Percentiles rank a stretch among this genome's conserved stretches.
These are phyloP conservation scores for Drosophila mimetica DNA, from an alignment of 2,888 invertebrate genomes.

Conservation along the genomic window DNA sequence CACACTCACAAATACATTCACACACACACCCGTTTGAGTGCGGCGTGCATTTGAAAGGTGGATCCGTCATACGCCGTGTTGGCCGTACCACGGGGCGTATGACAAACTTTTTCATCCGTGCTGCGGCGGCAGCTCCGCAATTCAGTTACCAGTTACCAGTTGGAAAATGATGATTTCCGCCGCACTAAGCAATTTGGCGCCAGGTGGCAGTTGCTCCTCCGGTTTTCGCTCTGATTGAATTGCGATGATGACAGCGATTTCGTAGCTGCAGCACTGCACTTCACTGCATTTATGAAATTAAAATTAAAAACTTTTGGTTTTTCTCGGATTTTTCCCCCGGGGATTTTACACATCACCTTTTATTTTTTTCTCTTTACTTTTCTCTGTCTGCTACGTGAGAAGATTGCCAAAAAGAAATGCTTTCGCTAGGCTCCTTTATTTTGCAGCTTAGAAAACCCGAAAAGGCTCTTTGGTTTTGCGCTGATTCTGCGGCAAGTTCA, in stretches of 20 bases:
- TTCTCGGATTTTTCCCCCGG: slow-evolving; percentile 8
- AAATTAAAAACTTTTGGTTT: slow-evolving; percentile 56
- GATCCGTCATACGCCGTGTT: slow-evolving; percentile 59
- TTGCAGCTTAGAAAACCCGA: not conserved
- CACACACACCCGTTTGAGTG: slow-evolving; percentile 20
- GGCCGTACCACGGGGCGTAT: slow-evolving; percentile 57
- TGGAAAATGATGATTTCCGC: slow-evolving; percentile 67
- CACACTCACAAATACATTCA: not conserved
- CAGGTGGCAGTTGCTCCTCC: slow-evolving; percentile 37
- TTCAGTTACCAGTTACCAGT: slow-evolving; percentile 62
- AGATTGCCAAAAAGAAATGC: slow-evolving; percentile 52
- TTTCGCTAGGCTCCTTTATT: slow-evolving; percentile 7
- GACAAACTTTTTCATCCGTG: slow-evolving; percentile 43
- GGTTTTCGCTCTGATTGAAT: slow-evolving; percentile 60
- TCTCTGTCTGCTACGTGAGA: slow-evolving; percentile 72
- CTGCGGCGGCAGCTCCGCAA: slow-evolving; percentile 42
- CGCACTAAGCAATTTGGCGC: slow-evolving; percentile 61
- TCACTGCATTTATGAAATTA: slow-evolving; percentile 74
- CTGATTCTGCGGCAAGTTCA: slow-evolving; percentile 74
- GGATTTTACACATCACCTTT: slow-evolving; percentile 1
- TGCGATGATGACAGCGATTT: slow-evolving; percentile 30
- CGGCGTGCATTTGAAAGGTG: slow-evolving; percentile 61
- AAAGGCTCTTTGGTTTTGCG: slow-evolving; percentile 35
- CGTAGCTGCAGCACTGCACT: slow-evolving; percentile 47
- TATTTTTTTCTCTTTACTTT: slow-evolving; percentile 31